Base-by-base conservation (phyloP, 1,140 invertebrate genomes). In the Zaprionus ghesquierei region DNA sequence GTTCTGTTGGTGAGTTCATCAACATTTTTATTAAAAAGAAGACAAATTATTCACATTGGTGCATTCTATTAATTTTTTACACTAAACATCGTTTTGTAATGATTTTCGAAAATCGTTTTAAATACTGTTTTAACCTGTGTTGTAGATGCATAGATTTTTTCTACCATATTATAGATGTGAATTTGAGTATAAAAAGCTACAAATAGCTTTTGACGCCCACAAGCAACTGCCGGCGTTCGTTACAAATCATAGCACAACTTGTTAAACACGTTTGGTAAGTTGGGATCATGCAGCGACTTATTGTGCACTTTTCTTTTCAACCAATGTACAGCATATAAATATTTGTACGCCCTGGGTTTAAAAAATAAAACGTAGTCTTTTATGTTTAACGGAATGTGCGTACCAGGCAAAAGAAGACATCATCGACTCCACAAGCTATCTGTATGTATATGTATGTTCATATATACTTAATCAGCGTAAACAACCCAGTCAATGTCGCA, bases 181-280 rank as follows among this genome's bases (percentile, higher is more conserved):
- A 8, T 41, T 41, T 41, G n/a, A n/a, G 15, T 41, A 41, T 15
- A 53, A 53, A 65, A 29, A 38, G 54, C n/a, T 69, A 61, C 53
- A 46, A 59, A 33, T 59, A 51, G 56, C 27, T 50, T 71, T 58
- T 35, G 5, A 68, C 75, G 69, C 82, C 82, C 60, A 86, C 82
- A 64, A 68, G 50, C 46, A 54, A 59, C 58, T 63, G 8, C 44
- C 51, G 49, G 55, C 25, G n/a, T 54, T 60, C 31, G 22, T 38
- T 35, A 46, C 44, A 61, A 75, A 78, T 65, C 77, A 59, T 13
- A 23, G 15, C 75, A 49, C 62, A 87, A 86, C 82, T 82, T 72
- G 82, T 82, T 82, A 64, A 55, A 75, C 75, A 76, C 72, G 62
- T 86, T 77, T 76, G 78, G 68, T 60, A 79, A 79, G 59, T 69